Base-by-base conservation (phyloP, 2,888 invertebrate species). In the Oeneis ivallda region DNA sequence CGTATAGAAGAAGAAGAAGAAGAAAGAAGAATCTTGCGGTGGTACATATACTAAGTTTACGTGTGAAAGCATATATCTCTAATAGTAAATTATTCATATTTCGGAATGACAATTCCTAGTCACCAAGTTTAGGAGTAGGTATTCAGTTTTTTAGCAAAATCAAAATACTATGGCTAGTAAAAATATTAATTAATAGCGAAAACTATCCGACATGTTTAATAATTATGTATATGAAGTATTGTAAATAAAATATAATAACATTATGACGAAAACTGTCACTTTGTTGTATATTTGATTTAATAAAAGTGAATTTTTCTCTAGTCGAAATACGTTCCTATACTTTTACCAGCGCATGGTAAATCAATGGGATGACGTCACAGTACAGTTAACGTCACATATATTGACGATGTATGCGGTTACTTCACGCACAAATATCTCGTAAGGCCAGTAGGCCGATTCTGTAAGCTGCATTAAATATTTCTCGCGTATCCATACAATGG, bases 231-330 rank as follows among this genome's bases (percentile, higher is more conserved):
- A 13, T 26, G 41, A 34, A 53, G 7, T 53, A 45, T 45, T 59
- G 57, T 61, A 65, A 62, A 68, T 58, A 64, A 67, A 45, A 57
- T 59, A 58, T 64, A 50, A 39, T 17, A 41, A 26, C 41, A 52
- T n/a, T 15, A 53, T 49, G 47, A 64, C 61, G 19, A 49, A 43
- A 45, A 32, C 17, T 47, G 65, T 68, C 68, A 63, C 54, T 37
- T 34, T 26, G 39, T 47, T 65, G 62, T 68, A 65, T 62, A 68
- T 57, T 68, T 68, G 11, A 68, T 65, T 68, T 68, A 68, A 32
- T 65, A 53, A 67, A 57, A 61, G 45, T 17, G 19, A 17, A 54
- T 45, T 50, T 54, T 59, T 47, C n/a, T 11, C 39, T 56, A 45
- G 17, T 41, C 15, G 17, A 32, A 47, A 32, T 32, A n/a, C n/a